Base-by-base conservation (phyloP, 2,797 vertebrate species). In the Hydrophis major region DNA sequence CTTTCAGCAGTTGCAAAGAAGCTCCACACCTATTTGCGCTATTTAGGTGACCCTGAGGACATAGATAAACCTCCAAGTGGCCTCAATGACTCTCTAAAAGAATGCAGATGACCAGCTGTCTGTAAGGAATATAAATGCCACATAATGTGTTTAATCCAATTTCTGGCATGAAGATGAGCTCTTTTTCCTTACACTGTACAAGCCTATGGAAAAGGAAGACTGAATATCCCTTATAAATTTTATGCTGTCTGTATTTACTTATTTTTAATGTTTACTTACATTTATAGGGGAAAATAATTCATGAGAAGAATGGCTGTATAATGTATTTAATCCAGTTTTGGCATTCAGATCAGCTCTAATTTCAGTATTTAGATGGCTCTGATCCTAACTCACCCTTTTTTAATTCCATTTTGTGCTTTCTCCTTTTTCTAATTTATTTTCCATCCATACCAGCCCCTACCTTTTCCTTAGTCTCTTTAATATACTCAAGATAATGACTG, bases 151-250 rank as follows among this genome's bases (percentile, higher is more conserved):
- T 61, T 61, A 61, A 25, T 61, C 7, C 7, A 61, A 61, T 25
- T 25, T 61, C 22, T 61, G 59, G 22, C 1, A 25, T 10, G 59
- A 61, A 61, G 59, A 25, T 25, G 59, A 61, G 59, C 22, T 61
- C 22, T 61, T 61, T 69, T 56, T 95, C 96, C 96, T 95, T 78
- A 78, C 3, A 42, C 18, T 20, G 16, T 78, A 95, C 69, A 32
- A 96, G 94, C 95, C 96, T 96, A 95, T 95, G 95, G 96, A 95
- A 96, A 95, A 92, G 74, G 94, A 95, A 97, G 94, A 93, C 93
- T 97, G 94, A 96, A 97, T 96, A 95, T 94, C 18, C 94, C 94
- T 95, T 95, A 94, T 96, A 95, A 94, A 93, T 96, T 95, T 96
- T 59, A 96, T 88, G 88, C 14, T 69, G 14, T 69, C 66, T 69